Conservation (phyloP, 1,140 invertebrate species). For the Drosophila kohkoa region DNA sequence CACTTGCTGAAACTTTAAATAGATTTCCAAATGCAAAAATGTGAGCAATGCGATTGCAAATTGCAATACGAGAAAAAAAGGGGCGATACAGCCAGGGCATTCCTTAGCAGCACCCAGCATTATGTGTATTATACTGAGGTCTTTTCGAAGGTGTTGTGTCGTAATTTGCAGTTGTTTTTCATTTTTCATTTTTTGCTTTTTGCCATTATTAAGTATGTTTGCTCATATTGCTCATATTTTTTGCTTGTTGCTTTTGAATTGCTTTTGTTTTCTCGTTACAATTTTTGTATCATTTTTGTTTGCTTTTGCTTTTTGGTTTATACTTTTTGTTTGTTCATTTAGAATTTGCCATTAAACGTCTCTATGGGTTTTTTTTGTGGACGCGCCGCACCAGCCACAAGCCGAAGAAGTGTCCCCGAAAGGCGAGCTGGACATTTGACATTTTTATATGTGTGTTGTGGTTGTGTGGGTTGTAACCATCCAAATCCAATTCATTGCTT, state of each 20-base stretch:
- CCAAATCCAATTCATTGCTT: not conserved
- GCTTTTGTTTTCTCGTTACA: constrained; percentile 71
- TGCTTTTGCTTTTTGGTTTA: constrained; percentile 64
- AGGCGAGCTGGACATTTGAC: constrained; percentile 11
- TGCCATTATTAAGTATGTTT: constrained; percentile 82
- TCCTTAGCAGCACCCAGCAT: constrained; percentile 75
- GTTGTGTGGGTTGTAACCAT: not conserved
- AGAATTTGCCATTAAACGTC: constrained; percentile 83
- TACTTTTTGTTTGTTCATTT: constrained; percentile 81
- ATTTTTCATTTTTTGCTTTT: constrained; percentile 74
- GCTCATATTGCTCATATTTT: constrained; percentile 75
- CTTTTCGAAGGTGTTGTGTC: constrained; percentile 83
- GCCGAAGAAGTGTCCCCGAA: not conserved
- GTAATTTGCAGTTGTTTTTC: constrained; percentile 70
- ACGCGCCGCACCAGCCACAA: constrained; percentile 55
- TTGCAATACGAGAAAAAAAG: constrained; percentile 51
- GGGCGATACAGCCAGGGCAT: constrained; percentile 77
- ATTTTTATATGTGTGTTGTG: not conserved
- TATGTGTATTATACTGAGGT: constrained; percentile 75
- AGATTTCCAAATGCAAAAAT: not conserved
- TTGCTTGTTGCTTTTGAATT: constrained; percentile 53
- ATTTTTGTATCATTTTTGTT: constrained; percentile 21
- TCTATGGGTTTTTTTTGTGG: constrained; percentile 82
- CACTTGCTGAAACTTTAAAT: not conserved
- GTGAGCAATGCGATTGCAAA: constrained; percentile 13